These are phyloP conservation scores for Leucophenga maculata DNA, from an alignment of 2,888 invertebrate species.

Conservation along the genomic window DNA sequence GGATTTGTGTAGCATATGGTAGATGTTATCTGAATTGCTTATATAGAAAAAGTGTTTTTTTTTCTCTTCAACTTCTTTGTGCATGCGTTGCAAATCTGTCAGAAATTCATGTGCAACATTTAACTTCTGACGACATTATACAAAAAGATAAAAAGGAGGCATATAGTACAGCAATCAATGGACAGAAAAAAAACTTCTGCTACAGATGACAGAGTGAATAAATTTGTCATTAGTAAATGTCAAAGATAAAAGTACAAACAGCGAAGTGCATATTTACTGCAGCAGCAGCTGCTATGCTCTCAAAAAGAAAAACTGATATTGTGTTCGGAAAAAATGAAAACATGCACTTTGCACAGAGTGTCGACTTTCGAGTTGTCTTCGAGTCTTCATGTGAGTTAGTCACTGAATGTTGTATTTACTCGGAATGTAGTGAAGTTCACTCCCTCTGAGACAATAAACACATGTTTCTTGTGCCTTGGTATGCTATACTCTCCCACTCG, in stretches of 20 bases:
- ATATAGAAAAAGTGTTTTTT: not conserved
- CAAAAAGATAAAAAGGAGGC: not conserved
- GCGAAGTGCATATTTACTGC: constrained; percentile 9
- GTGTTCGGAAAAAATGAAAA: constrained; percentile 27
- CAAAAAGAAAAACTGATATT: constrained; percentile 52
- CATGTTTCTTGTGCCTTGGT: constrained; percentile 4
- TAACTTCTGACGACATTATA: constrained; percentile 6
- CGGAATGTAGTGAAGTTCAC: not conserved
- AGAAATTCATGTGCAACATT: constrained; percentile 22
- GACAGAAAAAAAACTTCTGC: not conserved
- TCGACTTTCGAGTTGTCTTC: no score
- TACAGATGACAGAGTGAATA: constrained; percentile 62
- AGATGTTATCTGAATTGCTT: not conserved
- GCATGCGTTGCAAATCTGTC: not conserved
- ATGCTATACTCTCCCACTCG: not conserved
- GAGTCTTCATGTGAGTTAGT: no score
- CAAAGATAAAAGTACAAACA: constrained; percentile 58
- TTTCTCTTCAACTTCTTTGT: not conserved
- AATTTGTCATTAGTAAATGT: constrained; percentile 64
- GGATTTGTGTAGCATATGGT: not conserved
- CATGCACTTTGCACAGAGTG: not conserved
- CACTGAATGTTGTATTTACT: no score
- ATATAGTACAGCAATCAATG: not conserved
- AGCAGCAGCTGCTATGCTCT: not conserved
- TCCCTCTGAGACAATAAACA: constrained; percentile 23